These are phyloP conservation scores for Phenganax marumi DNA, from an alignment of 92 coral and sea anemone genomes.

Conservation along the genomic window DNA sequence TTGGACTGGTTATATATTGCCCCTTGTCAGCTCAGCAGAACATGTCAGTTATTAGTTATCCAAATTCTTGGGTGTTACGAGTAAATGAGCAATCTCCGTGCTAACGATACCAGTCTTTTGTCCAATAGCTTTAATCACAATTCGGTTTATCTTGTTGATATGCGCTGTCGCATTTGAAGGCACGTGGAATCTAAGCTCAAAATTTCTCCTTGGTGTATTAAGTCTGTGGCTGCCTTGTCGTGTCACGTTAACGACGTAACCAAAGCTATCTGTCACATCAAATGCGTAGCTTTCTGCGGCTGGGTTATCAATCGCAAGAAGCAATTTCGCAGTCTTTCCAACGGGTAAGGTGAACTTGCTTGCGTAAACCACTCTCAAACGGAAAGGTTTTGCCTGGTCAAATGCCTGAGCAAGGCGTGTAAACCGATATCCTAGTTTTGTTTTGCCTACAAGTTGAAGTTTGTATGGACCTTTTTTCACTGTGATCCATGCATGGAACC, in stretches of 20 bases:
- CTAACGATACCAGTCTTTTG: slow-evolving; percentile 20
- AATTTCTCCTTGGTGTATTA: not conserved
- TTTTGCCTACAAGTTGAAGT: slow-evolving; percentile 67
- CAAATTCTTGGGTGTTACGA: slow-evolving; percentile 14
- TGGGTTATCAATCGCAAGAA: slow-evolving; percentile 60
- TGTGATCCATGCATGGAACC: slow-evolving; percentile 62
- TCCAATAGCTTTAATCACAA: slow-evolving; percentile 56
- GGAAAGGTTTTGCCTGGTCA: slow-evolving; percentile 64
- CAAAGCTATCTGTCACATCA: slow-evolving; percentile 42
- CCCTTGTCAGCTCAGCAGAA: not conserved
- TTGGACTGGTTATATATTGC: too few species aligned
- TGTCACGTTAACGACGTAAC: slow-evolving; percentile 8
- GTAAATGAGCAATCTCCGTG: slow-evolving; percentile 26
- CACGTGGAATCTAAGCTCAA: slow-evolving; percentile 25
- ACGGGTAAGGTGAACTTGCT: slow-evolving; percentile 65
- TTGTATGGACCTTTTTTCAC: slow-evolving; percentile 65
- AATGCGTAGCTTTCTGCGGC: not conserved
- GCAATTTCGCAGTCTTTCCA: slow-evolving; percentile 43
- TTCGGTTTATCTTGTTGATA: slow-evolving; percentile 46
- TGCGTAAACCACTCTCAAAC: slow-evolving; percentile 63
- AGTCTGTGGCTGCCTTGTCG: not conserved
- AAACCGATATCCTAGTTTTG: slow-evolving; percentile 47
- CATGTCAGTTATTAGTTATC: not conserved
- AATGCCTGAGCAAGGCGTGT: slow-evolving; percentile 1
- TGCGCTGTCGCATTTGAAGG: slow-evolving; percentile 43